Evolutionary conservation across 2,888 invertebrate species (phyloP).

Genomic region (Corbicula japonica): DNA sequence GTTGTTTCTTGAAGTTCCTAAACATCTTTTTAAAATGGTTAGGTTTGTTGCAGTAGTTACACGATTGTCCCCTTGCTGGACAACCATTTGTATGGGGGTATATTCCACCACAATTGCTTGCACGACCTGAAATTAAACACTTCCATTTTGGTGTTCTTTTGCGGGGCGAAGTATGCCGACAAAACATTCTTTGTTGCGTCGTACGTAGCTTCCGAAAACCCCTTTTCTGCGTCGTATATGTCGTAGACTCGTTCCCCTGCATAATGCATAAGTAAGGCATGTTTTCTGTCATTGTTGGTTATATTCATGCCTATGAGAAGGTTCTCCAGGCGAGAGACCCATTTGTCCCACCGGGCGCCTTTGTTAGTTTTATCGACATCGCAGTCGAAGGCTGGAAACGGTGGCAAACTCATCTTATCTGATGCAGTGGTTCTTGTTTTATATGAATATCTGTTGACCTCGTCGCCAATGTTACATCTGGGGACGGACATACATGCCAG

Average conservation of each 20-base stretch:
- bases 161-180: conserved; percentile 51
- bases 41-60: too few relatives aligned
- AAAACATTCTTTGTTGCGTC: conserved; percentile 45
- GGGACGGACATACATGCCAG: too few relatives aligned
- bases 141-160: conserved; percentile 62
- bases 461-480: too few relatives aligned
- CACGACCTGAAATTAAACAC: conserved; percentile 54
- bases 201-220: conserved; percentile 33
- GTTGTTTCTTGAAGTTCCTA: too few relatives aligned
- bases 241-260: conserved; percentile 60
- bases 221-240: conserved; percentile 55
- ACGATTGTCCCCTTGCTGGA: too few relatives aligned
- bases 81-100: too few relatives aligned
- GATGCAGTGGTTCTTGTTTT: too few relatives aligned
- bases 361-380: not conserved
- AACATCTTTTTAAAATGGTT: too few relatives aligned
- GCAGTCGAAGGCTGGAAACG: not conserved
- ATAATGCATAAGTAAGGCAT: conserved; percentile 58
- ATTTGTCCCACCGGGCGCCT: not conserved
- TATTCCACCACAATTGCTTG: too few relatives aligned
- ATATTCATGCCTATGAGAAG: conserved; percentile 1
- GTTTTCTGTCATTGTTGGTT: conserved; percentile 40
- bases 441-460: too few relatives aligned
- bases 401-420: too few relatives aligned
- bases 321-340: not conserved